phyloP scores from a whole-genome alignment of 2,888 invertebrate species.

The Eucera pruinosa region DNA sequence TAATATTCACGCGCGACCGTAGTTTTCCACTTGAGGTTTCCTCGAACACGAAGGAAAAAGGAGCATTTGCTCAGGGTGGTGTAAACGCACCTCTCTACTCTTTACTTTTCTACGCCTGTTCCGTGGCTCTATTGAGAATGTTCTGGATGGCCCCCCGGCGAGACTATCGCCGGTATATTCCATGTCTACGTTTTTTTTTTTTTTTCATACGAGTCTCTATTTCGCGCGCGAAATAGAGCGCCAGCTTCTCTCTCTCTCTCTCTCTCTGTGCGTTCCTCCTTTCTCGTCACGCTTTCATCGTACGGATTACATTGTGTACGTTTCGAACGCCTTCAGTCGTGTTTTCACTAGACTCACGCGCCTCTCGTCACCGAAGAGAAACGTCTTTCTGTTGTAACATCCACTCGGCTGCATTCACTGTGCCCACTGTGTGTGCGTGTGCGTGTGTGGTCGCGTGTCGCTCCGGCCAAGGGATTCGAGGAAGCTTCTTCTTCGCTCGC shows the following conservation, averaged over 20 bases:
- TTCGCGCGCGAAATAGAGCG: constrained; percentile 26
- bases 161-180: background rate
- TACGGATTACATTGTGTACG: background rate
- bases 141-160: constrained; percentile 5
- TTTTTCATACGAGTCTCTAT: background rate
- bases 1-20: too few relatives aligned
- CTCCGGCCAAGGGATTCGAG: background rate
- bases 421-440: background rate
- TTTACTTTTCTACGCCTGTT: background rate
- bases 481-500: constrained; percentile 13
- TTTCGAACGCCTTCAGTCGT: background rate
- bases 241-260: background rate
- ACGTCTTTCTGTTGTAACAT: background rate
- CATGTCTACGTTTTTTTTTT: too few relatives aligned
- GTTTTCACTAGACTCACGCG: constrained; percentile 9
- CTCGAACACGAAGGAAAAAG: too few relatives aligned
- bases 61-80: too few relatives aligned
- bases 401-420: background rate
- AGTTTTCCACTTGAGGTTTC: too few relatives aligned
- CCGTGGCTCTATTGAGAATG: background rate
- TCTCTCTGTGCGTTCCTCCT: background rate
- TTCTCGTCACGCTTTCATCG: constrained; percentile 37
- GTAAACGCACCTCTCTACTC: background rate
- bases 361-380: background rate
- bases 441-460: too few relatives aligned